Evolutionary conservation across 2,113 vertebrate species (phyloP), one percentile per base, ranked within the genome.

Genomic region (Lucifuga dentata): DNA sequence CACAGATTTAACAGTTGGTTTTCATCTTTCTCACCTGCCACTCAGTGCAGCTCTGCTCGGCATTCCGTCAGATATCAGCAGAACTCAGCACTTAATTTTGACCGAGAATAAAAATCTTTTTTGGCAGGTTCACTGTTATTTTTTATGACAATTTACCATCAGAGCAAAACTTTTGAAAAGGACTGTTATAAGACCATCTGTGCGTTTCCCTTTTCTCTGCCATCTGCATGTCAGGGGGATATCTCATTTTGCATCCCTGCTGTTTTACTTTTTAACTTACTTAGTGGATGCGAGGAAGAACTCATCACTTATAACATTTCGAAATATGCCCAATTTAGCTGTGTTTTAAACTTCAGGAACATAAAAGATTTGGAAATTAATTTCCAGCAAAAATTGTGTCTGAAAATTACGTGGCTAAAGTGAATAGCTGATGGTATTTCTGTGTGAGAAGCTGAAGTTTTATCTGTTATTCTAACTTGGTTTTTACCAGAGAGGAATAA

Each of bases 401-500:
- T n/a, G n/a, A n/a, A n/a, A 33, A 56, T 13, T 36, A 35, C 29
- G 60, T 68, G 41, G 41, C 40, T 33, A 11, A 33, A 15, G 32
- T 39, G 9, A 20, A 16, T 19, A 46, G 16, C 19, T 59, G 74
- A 61, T 64, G 57, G 19, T 20, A 20, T 51, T 68, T 67, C 24
- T 3, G 1, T 24, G 17, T 66, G 58, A 66, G 75, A 61, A 50
- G 33, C 59, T 51, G 8, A n/a, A n/a, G 15, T 69, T 55, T 66
- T 9, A 67, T 73, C 43, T 35, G 32, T 44, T 56, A 40, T 38
- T 65, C 38, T 17, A 33, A 35, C 20, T n/a, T 23, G n/a, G 11
- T 24, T 17, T 12, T 68, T 61, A 49, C 60, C 32, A 43, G 17
- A 38, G 71, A 77, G 39, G 59, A 23, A 57, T 53, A 44, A 56